Evolutionary conservation across 2,113 vertebrate genomes (phyloP).

Genomic region (Rhinoptilus africanus): DNA sequence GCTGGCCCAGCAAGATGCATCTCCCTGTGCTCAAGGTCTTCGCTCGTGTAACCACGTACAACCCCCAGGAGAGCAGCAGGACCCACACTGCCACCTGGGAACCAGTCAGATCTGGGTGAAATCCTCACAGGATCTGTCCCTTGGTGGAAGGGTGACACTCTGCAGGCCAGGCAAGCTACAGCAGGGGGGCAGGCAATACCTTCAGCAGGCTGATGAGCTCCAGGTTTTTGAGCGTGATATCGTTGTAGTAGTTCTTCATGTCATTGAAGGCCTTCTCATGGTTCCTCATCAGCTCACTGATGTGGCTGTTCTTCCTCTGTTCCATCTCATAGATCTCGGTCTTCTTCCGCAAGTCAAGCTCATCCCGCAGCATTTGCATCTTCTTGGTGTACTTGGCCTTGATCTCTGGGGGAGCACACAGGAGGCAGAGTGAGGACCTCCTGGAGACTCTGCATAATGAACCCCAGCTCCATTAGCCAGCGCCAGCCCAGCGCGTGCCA

Average conservation of each 20-base stretch:
- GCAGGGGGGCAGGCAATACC: slow-evolving; percentile 56
- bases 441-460: accelerated
- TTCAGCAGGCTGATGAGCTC: slow-evolving; percentile 78
- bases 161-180: not conserved
- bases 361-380: slow-evolving; percentile 74
- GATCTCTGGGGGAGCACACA: slow-evolving; percentile 74
- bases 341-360: slow-evolving; percentile 82
- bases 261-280: slow-evolving; percentile 79
- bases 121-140: not conserved
- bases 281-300: slow-evolving; percentile 75
- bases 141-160: not conserved
- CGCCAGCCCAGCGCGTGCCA: accelerated
- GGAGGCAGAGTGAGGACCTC: not conserved
- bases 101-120: not conserved
- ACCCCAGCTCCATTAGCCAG: not conserved
- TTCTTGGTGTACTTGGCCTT: slow-evolving; percentile 80
- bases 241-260: slow-evolving; percentile 80
- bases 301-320: slow-evolving; percentile 84
- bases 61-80: not conserved
- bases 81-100: not conserved
- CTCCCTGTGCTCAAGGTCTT: not conserved
- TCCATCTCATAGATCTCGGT: slow-evolving; percentile 79
- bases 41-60: accelerated
- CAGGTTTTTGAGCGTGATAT: slow-evolving; percentile 78
- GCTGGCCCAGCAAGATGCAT: not conserved